Evolutionary conservation across 2,888 invertebrate species (phyloP).

Genomic region (Lumbricus terrestris): DNA sequence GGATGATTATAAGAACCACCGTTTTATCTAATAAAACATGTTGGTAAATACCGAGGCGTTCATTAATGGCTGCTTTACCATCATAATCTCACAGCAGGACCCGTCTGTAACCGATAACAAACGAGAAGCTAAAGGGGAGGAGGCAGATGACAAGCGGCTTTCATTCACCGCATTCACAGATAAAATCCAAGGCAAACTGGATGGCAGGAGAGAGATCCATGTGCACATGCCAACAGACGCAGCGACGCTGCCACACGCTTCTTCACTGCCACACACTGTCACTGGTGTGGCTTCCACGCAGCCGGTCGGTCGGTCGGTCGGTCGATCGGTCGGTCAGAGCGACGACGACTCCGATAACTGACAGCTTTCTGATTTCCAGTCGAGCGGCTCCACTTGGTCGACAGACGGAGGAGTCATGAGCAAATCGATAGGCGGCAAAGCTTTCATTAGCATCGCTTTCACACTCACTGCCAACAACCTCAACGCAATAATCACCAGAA

Average conservation of each 20-base stretch:
- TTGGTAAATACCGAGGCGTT: not conserved
- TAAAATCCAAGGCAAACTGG: not conserved
- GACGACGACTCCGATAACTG: not conserved
- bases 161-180: not conserved
- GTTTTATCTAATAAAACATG: not conserved
- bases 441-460: not conserved
- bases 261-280: not conserved
- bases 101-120: not conserved
- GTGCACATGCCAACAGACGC: not conserved
- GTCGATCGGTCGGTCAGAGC: not conserved
- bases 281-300: not conserved
- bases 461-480: not conserved
- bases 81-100: not conserved
- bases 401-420: not conserved
- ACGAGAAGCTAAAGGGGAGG: too few species aligned
- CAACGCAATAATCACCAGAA: not conserved
- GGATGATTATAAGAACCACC: not conserved
- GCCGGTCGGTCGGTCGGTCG: not conserved
- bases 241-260: not conserved
- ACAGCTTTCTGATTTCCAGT: not conserved
- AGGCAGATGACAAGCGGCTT: not conserved
- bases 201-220: not conserved
- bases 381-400: constrained; percentile 3
- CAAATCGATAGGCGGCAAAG: not conserved
- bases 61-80: not conserved